Evolutionary conservation across 2,797 vertebrate genomes (phyloP), one percentile per base, ranked within the genome.

Genomic region (Eulemur mongoz): DNA sequence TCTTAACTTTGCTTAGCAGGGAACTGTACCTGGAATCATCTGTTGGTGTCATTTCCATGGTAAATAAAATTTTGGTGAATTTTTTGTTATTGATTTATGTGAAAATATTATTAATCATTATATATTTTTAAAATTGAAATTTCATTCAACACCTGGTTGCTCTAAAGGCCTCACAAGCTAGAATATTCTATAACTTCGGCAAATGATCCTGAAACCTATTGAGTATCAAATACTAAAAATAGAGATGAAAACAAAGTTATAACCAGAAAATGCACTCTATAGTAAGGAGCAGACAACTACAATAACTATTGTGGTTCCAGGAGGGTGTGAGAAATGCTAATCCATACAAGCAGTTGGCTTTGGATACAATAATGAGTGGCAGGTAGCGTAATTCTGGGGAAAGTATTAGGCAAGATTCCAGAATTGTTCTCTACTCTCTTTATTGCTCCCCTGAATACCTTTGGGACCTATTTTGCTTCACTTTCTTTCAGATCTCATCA

Each of bases 241-340:
- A 83, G 35, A 94, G 6, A 83, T 84, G 32, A 89, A 85, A 89
- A 85, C 40, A 92, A 78, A 72, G 69, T 85, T 75, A 38, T 82
- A 38, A 8, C 2, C 7, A 89, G 79, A 32, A 54, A 84, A 27
- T 27, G 14, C 27, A 70, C 20, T 50, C 8, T 90, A 87, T 30
- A 43, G 4, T 50, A 87, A 32, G 4, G 7, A 17, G 22, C 10
- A 63, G 32, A 70, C 27, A 86, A 43, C 23, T 14, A 70, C 25
- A 45, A 52, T 81, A 70, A 73, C 27, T 86, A 87, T 0, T 76
- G 43, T 13, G 30, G 20, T 52, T 70, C 52, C 73, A 54, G 61
- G 35, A 38, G 35, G 4, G 40, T 65, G 27, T 30, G 25, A 48
- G 67, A 76, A 45, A 48, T 35, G 18, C 32, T 57, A 65, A 65